Evolutionary conservation across 1,140 invertebrate species (phyloP), one percentile per base, ranked within the genome.

Genomic region (Drosophila trapezifrons): DNA sequence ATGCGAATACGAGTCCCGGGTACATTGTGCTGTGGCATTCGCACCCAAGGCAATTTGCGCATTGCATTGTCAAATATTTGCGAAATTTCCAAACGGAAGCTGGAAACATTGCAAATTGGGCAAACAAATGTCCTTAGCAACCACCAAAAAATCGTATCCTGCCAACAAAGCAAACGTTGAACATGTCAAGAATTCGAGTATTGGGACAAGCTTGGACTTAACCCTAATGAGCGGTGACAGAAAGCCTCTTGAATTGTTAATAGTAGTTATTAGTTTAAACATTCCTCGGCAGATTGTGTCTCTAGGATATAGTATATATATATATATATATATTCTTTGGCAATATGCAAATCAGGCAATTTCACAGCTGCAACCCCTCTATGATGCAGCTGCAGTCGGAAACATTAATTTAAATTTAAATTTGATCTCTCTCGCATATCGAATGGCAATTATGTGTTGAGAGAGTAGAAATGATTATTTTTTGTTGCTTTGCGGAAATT

Each of bases 31-130:
- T 75, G 59, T 42, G 40, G 51, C 22, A 45, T 40, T 47, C 38
- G 55, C 20, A 56, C 46, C 67, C 69, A 73, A 46, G 67, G 71
- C 71, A 72, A 72, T 72, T 72, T 73, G 56, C 27, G 57, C 45
- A 65, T 65, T 75, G 77, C 59, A 82, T 60, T 82, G 56, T 58
- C 64, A 85, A 80, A 85, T 83, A 82, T 83, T 82, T 83, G 46
- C 45, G 57, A 67, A 62, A 49, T 62, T 74, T 45, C 37, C 58
- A 49, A 56, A 49, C 38, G 22, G 45, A 80, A 42, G 51, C 43
- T 46, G 46, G 42, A 47, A 49, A 64, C 49, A 57, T 56, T 25
- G 27, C 57, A 71, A 67, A 74, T 70, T 76, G 57, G 38, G 46
- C 63, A 75, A 76, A 79, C 66, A 69, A 80, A 73, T 79, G 64